Percentiles rank a stretch among this genome's conserved stretches.
phyloP scores from a whole-genome alignment of 2,888 invertebrate genomes.

The Stenoptilia bipunctidactyla region DNA sequence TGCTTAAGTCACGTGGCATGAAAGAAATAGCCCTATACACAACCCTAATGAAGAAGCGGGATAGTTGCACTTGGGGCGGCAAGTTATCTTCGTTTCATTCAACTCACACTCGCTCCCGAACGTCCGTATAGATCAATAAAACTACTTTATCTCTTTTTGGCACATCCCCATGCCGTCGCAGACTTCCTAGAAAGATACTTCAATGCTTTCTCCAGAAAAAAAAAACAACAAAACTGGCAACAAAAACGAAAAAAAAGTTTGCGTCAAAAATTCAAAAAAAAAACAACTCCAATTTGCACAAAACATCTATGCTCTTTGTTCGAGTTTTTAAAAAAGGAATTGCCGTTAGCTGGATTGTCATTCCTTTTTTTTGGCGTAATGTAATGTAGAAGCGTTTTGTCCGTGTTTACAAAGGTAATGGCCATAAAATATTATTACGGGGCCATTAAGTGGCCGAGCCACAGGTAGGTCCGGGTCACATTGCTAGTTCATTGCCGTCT shows the following conservation, averaged over 20 bases:
- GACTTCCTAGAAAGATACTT: constrained; percentile 63
- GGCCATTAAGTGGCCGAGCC: constrained; percentile 48
- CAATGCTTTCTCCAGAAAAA: constrained; percentile 42
- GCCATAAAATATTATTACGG: constrained; percentile 65
- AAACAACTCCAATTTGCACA: no score
- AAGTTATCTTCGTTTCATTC: constrained; percentile 72
- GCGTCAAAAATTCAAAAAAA: constrained; percentile 1
- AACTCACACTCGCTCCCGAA: constrained; percentile 69
- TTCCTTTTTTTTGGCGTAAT: constrained; percentile 37
- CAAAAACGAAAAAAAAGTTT: not conserved
- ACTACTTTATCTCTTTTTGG: constrained; percentile 74
- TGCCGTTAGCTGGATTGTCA: constrained; percentile 49
- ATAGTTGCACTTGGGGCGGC: constrained; percentile 59
- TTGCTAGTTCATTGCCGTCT: constrained; percentile 44
- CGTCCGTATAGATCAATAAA: constrained; percentile 73
- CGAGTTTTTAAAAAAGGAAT: constrained; percentile 24
- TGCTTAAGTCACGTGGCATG: constrained; percentile 69
- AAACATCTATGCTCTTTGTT: constrained; percentile 24
- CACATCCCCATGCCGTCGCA: constrained; percentile 67
- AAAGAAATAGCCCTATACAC: constrained; percentile 42
- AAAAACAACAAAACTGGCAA: constrained; percentile 17
- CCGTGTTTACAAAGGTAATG: constrained; percentile 61
- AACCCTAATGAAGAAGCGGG: constrained; percentile 32
- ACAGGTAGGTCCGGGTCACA: constrained; percentile 50
- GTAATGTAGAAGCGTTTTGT: constrained; percentile 46